Evolutionary conservation across 2,113 vertebrate genomes (phyloP), one percentile per base, ranked within the genome.

Genomic region (Datnioides undecimradiatus): DNA sequence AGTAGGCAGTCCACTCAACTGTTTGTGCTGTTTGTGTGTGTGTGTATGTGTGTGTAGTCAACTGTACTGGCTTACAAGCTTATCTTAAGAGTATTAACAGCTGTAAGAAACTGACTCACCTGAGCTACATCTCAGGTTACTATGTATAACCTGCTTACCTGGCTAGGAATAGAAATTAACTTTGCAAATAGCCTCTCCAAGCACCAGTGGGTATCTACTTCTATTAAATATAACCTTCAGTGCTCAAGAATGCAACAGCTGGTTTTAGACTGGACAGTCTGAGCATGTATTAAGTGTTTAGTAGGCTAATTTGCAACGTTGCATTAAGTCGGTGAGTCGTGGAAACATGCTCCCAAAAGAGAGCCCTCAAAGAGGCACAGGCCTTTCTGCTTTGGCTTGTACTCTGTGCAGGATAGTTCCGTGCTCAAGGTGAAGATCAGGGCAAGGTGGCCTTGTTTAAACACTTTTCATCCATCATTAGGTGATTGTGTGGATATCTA

Each of bases 121-220:
- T 57, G 55, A 54, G 58, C 72, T 85, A 83, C 75, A 85, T 78
- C 68, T 54, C 23, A 66, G 54, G 79, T 43, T 57, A 76, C 75
- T 88, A 82, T 69, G 66, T 78, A 80, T 88, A 93, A 62, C 74
- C 55, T 12, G 27, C 63, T 90, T 91, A 93, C 45, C 38, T 25
- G 72, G 66, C 87, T 87, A 80, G 79, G 70, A 90, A 93, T 91
- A 93, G 86, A 83, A 68, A 82, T 40, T 8, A 79, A 51, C 36
- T 85, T 86, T 8, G 85, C 8, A 84, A 88, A 91, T 85, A 92
- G 79, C 62, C 51, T 36, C 66, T 49, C 23, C 17, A 69, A 83
- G 48, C 62, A 38, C 16, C 46, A 67, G 29, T 29, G 74, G 34
- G 38, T 19, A 54, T 80, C 72, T 93, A 92, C 93, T 73, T 78